Evolutionary conservation across 2,888 invertebrate species (phyloP).

Genomic region (Chrysodeixis includens): DNA sequence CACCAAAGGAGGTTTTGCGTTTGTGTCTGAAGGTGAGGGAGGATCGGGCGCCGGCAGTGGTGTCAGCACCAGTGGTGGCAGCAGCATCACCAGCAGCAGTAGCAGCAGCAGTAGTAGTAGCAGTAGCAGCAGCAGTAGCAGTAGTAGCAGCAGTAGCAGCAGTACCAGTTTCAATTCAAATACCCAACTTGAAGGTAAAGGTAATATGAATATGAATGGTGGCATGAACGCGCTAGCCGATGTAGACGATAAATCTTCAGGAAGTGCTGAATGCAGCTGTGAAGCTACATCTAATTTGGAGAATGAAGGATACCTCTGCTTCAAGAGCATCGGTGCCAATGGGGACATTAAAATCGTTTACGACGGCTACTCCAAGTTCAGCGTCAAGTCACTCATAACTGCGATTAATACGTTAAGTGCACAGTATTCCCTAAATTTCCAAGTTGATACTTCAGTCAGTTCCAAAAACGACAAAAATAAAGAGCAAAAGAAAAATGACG

Average conservation of each 20-base stretch:
- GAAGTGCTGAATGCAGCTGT: neutral
- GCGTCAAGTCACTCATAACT: neutral
- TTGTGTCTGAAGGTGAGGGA: no score
- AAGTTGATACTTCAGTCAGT: neutral
- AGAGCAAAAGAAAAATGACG: neutral
- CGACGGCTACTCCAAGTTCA: neutral
- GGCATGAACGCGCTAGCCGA: neutral
- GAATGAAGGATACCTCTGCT: constrained; percentile 1
- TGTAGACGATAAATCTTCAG: neutral
- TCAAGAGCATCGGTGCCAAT: neutral
- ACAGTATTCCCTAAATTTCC: neutral
- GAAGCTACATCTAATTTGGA: neutral
- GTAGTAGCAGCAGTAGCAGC: neutral
- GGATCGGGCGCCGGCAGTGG: neutral
- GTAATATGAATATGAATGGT: neutral
- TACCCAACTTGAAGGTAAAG: neutral
- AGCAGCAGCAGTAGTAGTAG: neutral
- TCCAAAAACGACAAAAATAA: neutral
- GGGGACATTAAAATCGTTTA: neutral
- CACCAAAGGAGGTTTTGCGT: neutral
- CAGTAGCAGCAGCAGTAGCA: neutral
- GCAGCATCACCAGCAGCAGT: neutral
- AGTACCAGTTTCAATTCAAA: neutral
- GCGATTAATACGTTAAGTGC: neutral
- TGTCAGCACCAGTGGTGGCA: no score